Conservation (phyloP, 2,113 vertebrate genomes). For the Columba janthina region DNA sequence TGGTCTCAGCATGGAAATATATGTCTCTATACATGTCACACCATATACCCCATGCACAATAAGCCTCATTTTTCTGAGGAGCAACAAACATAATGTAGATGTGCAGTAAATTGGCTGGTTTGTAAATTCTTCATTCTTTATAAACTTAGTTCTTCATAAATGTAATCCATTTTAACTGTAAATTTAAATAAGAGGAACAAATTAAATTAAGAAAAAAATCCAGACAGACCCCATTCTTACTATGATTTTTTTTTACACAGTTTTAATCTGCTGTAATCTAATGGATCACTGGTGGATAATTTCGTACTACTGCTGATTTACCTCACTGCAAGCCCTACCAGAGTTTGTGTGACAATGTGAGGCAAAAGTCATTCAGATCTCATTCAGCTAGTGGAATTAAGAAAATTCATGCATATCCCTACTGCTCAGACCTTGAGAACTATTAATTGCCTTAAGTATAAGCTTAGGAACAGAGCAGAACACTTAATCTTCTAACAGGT, state of each 20-base stretch:
- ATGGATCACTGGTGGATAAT: neutral
- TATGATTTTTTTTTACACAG: neutral
- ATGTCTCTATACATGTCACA: neutral
- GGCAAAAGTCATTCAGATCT: neutral
- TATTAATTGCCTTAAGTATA: constrained; percentile 51
- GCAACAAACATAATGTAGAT: neutral
- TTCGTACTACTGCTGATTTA: neutral
- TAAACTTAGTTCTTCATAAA: neutral
- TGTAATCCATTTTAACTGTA: neutral
- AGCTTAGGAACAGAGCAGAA: constrained; percentile 50
- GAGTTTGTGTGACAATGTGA: neutral
- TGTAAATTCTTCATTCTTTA: neutral
- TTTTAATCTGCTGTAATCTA: neutral
- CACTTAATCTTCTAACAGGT: constrained; percentile 53
- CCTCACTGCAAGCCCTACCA: neutral
- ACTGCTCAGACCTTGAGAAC: constrained; percentile 4
- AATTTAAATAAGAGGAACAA: neutral
- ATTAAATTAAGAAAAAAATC: neutral
- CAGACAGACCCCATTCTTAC: neutral
- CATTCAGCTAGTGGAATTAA: constrained; percentile 24
- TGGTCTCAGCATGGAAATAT: neutral
- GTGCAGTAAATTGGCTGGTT: neutral
- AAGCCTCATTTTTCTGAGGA: neutral
- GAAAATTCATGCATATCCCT: constrained; percentile 20
- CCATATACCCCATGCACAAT: neutral